A percentile compares a stretch with the other conserved stretches of the same genome.
phyloP scores from a whole-genome alignment of 1,140 invertebrate genomes.

The Eufriesea mexicana region DNA sequence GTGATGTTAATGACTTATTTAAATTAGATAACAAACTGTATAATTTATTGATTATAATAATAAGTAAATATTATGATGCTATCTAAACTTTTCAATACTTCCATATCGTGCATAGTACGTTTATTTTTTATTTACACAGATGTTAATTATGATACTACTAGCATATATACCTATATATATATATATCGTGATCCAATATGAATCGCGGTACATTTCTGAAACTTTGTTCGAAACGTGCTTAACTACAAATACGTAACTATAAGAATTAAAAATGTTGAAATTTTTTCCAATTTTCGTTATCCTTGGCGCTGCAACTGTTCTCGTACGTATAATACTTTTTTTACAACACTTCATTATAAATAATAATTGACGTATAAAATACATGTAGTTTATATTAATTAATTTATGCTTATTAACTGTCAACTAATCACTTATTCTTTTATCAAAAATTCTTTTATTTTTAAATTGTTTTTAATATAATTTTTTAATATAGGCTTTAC shows the following conservation, averaged over 20 bases:
- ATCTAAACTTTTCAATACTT: not conserved
- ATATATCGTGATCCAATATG: not conserved
- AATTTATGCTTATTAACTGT: too few relatives aligned
- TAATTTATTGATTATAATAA: not conserved
- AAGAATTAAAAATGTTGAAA: constrained; percentile 7
- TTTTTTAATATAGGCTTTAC: constrained; percentile 1
- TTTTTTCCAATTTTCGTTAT: constrained; percentile 2
- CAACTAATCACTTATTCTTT: not conserved
- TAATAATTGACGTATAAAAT: not conserved
- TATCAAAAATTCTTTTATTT: not conserved
- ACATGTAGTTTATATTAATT: too few relatives aligned
- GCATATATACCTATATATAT: not conserved
- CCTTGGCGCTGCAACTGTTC: not conserved
- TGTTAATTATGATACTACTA: not conserved
- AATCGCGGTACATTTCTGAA: not conserved
- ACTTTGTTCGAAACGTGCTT: not conserved
- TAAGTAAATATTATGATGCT: constrained; percentile 17
- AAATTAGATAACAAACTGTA: constrained; percentile 13
- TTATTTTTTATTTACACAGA: constrained; percentile 27
- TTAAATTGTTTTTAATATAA: not conserved
- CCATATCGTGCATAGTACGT: not conserved
- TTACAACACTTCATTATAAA: not conserved
- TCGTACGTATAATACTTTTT: constrained; percentile 10
- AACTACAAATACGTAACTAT: not conserved
- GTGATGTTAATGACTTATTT: constrained; percentile 28